Conservation (phyloP, 2,888 invertebrate species). For the Stenotaenia linearis region DNA sequence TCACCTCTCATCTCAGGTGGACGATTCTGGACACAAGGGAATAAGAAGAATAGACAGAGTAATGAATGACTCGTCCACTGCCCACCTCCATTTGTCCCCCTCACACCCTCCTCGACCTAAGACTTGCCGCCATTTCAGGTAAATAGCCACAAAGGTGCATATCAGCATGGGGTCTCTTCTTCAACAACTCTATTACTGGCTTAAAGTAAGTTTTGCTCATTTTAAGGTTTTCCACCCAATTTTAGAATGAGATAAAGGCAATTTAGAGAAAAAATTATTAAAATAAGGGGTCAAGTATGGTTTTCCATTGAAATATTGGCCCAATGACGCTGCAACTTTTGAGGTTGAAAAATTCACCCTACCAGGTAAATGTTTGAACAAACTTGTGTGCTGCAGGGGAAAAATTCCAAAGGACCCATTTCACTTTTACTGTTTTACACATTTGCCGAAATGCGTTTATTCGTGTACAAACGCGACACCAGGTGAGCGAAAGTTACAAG, state of each 20-base stretch:
- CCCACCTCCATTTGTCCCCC: slow-evolving; percentile 17
- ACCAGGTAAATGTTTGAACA: slow-evolving; percentile 20
- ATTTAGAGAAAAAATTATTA: background rate
- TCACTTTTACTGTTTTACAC: slow-evolving; percentile 11
- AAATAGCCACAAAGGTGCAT: slow-evolving; percentile 20
- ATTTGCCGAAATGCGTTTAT: background rate
- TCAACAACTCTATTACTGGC: slow-evolving; percentile 17
- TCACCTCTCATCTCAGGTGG: slow-evolving; percentile 23
- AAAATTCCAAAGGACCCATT: background rate
- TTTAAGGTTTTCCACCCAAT: background rate
- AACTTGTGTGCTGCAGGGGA: background rate
- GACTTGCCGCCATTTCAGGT: slow-evolving; percentile 26
- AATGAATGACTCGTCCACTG: slow-evolving; percentile 12
- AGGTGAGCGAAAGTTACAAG: slow-evolving; percentile 5
- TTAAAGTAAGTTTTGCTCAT: background rate
- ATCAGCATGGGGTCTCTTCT: slow-evolving; percentile 11
- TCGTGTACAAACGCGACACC: slow-evolving; percentile 7
- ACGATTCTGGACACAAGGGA: slow-evolving; percentile 16
- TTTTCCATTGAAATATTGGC: background rate
- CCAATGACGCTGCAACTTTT: background rate
- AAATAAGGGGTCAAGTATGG: slow-evolving; percentile 13
- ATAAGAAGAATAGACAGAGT: slow-evolving; percentile 12
- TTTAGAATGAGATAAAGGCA: background rate
- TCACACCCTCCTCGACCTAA: slow-evolving; percentile 21
- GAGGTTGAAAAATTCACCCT: background rate